Evolutionary conservation across 2,113 vertebrate genomes (phyloP).

Genomic region (Tenebrosternarchus preto): DNA sequence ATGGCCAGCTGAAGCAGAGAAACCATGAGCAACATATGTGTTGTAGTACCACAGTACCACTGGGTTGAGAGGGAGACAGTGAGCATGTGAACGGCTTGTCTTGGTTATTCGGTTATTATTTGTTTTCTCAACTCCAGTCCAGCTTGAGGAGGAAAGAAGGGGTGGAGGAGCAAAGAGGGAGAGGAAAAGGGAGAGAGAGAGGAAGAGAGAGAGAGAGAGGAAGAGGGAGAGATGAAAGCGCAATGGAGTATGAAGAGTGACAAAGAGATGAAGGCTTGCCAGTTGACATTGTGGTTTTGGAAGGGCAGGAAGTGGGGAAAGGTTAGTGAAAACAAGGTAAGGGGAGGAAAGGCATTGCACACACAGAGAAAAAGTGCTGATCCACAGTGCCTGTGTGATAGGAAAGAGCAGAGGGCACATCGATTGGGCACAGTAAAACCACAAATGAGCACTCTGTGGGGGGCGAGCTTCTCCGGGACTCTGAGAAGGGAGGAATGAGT

Average conservation of each 20-base stretch:
- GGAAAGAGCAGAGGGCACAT: constrained; percentile 73
- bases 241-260: constrained; percentile 18
- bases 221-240: constrained; percentile 12
- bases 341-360: constrained; percentile 47
- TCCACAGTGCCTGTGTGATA: constrained; percentile 63
- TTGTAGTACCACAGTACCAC: constrained; percentile 50
- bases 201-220: background rate
- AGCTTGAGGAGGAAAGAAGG: background rate
- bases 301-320: constrained; percentile 58
- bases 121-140: no score
- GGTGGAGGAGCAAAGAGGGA: constrained; percentile 22
- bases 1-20: constrained; percentile 57
- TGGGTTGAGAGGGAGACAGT: constrained; percentile 19
- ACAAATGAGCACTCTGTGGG: constrained; percentile 81
- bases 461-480: constrained; percentile 60
- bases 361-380: constrained; percentile 67
- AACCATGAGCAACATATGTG: constrained; percentile 43
- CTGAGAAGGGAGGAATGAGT: constrained; percentile 55
- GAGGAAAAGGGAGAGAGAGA: background rate
- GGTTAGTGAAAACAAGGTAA: constrained; percentile 64
- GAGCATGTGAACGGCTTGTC: background rate
- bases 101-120: no score
- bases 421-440: constrained; percentile 71
- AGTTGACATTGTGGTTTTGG: constrained; percentile 61
- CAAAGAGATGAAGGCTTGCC: constrained; percentile 33